Base-by-base conservation (phyloP, 2,888 invertebrate genomes). In the Sclerodermus sp. region DNA sequence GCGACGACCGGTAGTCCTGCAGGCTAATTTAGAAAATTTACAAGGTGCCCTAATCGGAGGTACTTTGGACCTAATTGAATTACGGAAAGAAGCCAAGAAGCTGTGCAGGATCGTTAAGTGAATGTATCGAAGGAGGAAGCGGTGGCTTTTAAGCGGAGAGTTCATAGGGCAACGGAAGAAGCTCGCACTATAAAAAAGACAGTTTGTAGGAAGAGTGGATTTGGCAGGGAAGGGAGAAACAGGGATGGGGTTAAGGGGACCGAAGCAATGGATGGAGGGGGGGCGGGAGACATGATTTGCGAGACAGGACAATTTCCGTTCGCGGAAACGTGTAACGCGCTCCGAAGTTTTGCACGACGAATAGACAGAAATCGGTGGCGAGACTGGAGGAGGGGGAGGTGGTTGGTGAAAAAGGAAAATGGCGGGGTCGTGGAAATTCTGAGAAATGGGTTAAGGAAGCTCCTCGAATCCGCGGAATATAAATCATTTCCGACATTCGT, bases 401-500 rank as follows among this genome's bases (percentile, higher is more conserved):
- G 42, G 52, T 23, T 23, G 23, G 23, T 3, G 23, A 23, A 23
- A 23, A 23, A 23, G 23, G 23, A 23, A 23, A 23, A 23, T 23
- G 23, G 8, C 23, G 8, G 23, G 23, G 23, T n/a, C 48, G 50
- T 62, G 52, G 56, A 62, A 60, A 62, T 60, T 64, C 59, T 55
- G 60, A 65, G 64, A 64, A 66, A 66, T 65, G 62, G 62, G 64
- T 66, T 66, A 66, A 64, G 62, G 63, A 68, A 68, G 60, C 67
- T 67, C 56, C 58, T 58, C 62, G 60, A 64, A 66, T 68, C 58
- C 60, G 48, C 56, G 54, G 62, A 57, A 62, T 62, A 68, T 68
- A 70, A 70, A 70, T 72, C 60, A 68, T 62, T 59, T 57, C 62
- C 57, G 57, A 53, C 60, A 54, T 51, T 53, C 42, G 60, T 67